phyloP scores from a whole-genome alignment of 2,797 vertebrate genomes.

The Danio albolineatus region DNA sequence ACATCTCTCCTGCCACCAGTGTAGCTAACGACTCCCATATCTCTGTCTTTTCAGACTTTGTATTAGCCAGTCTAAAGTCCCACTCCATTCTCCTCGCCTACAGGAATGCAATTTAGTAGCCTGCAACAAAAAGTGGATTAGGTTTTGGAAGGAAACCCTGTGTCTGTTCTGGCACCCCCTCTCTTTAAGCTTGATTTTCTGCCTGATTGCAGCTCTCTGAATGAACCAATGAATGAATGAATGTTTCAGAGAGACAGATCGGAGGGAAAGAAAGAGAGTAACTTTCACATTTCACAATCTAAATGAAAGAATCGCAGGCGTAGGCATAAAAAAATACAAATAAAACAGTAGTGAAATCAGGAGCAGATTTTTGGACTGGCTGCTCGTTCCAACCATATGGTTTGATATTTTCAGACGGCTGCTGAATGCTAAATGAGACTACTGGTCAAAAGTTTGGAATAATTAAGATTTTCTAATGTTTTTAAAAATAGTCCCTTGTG shows the following conservation, averaged over 20 bases:
- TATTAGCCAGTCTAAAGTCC: conserved; percentile 33
- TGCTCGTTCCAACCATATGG: conserved; percentile 41
- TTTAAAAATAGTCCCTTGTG: too few species aligned
- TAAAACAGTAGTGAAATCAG: conserved; percentile 45
- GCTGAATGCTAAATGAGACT: background rate
- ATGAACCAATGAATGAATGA: conserved; percentile 46
- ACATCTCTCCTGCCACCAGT: conserved; percentile 38
- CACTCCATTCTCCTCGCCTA: conserved; percentile 38
- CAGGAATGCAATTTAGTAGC: conserved; percentile 55
- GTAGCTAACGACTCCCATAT: conserved; percentile 38
- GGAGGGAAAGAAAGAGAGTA: conserved; percentile 15
- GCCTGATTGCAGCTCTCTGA: conserved; percentile 55
- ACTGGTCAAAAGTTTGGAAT: background rate
- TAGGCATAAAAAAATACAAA: conserved; percentile 16
- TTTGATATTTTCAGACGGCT: conserved; percentile 12
- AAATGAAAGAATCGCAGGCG: conserved; percentile 19
- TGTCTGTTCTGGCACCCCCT: conserved; percentile 35
- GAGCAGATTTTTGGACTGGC: conserved; percentile 48
- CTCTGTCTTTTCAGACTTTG: conserved; percentile 43
- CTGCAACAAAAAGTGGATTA: conserved; percentile 58
- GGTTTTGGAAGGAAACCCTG: conserved; percentile 45
- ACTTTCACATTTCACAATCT: background rate
- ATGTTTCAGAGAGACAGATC: conserved; percentile 27
- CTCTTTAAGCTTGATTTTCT: conserved; percentile 56
- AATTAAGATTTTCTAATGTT: too few species aligned